phyloP scores from a whole-genome alignment of 2,797 vertebrate genomes.

The Cetoscarus ocellatus region DNA sequence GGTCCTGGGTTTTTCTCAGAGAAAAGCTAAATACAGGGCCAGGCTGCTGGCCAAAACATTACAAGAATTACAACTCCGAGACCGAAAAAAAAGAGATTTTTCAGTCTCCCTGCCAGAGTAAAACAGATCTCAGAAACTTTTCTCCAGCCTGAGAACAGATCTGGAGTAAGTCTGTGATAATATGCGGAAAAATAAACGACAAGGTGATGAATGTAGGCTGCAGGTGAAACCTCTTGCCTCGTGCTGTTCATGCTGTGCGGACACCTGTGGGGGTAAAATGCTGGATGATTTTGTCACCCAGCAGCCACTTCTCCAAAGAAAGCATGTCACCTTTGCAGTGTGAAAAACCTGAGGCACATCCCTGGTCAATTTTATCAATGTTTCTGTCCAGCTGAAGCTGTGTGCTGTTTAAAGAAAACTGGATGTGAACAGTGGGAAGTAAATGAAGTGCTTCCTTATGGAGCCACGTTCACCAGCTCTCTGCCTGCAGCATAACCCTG shows the following conservation, averaged over 20 bases:
- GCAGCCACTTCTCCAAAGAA: neutral
- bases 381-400: neutral
- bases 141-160: neutral
- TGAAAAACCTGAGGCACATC: neutral
- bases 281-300: too few species aligned
- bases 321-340: neutral
- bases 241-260: neutral
- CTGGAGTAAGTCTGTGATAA: neutral
- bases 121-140: conserved; percentile 4
- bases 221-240: neutral
- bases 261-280: neutral
- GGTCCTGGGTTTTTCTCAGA: conserved; percentile 30
- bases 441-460: conserved; percentile 32
- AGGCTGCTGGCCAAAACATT: conserved; percentile 56
- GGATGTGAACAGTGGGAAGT: conserved; percentile 21
- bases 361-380: neutral
- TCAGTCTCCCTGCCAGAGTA: neutral
- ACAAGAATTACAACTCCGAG: conserved; percentile 53
- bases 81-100: conserved; percentile 27
- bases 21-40: conserved; percentile 21
- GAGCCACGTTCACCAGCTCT: conserved; percentile 49
- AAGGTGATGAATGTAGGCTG: conserved; percentile 2
- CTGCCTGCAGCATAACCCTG: conserved; percentile 71
- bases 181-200: neutral
- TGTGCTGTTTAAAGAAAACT: conserved; percentile 14